Percentiles rank a stretch among this genome's conserved stretches.
Conservation (phyloP, 2,113 vertebrate species). For the Bombycilla garrulus region DNA sequence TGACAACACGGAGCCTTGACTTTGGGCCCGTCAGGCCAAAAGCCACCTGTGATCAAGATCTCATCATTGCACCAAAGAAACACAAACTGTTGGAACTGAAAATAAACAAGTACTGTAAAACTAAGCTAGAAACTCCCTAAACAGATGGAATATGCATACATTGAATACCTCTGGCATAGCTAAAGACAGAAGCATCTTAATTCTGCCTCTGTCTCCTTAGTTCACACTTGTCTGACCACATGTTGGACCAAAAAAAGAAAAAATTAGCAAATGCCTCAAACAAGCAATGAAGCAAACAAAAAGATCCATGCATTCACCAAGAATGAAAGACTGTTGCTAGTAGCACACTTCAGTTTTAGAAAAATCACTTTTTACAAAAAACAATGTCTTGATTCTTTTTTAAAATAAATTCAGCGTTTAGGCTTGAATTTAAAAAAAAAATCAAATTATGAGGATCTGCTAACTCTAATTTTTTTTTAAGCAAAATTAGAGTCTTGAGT, state of each 20-base stretch:
- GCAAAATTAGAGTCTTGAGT: too few species aligned
- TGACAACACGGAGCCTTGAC: background rate
- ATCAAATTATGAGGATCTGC: accelerated
- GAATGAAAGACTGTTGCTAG: background rate
- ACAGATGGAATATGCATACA: background rate
- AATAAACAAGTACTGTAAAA: background rate
- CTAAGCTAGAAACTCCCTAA: background rate
- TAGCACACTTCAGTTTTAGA: background rate
- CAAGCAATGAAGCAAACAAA: background rate
- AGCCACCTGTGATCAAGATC: background rate
- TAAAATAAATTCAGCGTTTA: background rate
- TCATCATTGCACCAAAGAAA: background rate
- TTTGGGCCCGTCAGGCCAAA: background rate
- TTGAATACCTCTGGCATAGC: accelerated
- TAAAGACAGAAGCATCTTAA: background rate
- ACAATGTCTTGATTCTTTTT: background rate
- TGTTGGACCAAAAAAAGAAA: background rate
- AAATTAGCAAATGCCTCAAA: accelerated
- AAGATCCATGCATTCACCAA: background rate
- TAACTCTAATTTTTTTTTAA: accelerated
- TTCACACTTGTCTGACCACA: accelerated
- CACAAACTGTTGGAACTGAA: background rate
- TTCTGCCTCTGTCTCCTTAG: background rate
- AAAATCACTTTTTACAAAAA: background rate
- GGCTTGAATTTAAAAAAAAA: background rate